phyloP scores from a whole-genome alignment of 2,888 invertebrate genomes.

The Philereme transversata region DNA sequence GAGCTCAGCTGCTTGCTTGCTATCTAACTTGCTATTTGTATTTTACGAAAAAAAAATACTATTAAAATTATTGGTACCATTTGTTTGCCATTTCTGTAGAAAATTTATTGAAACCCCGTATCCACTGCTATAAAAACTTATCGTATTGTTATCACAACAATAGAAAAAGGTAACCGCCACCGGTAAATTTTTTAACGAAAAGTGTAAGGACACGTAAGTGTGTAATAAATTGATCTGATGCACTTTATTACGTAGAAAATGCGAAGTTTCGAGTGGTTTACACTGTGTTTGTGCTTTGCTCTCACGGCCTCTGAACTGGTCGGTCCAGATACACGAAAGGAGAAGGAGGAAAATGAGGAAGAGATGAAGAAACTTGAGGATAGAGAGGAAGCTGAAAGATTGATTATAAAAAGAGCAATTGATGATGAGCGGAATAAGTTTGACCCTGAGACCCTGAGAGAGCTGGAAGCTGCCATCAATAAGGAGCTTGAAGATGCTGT shows the following conservation, averaged over 20 bases:
- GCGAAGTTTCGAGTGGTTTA: slow-evolving; percentile 55
- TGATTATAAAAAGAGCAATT: slow-evolving; percentile 23
- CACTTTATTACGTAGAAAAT: slow-evolving; percentile 49
- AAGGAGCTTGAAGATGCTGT: slow-evolving; percentile 65
- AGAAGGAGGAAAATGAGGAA: slow-evolving; percentile 54
- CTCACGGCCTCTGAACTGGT: slow-evolving; percentile 62
- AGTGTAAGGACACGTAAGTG: slow-evolving; percentile 71
- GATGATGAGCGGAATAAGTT: slow-evolving; percentile 45
- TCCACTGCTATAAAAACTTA: not conserved
- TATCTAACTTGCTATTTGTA: not conserved
- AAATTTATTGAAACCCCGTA: not conserved
- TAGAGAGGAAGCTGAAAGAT: slow-evolving; percentile 8
- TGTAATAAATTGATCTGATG: slow-evolving; percentile 44
- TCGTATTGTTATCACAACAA: not conserved
- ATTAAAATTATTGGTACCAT: too few species aligned
- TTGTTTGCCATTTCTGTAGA: not conserved
- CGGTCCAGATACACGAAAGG: slow-evolving; percentile 62
- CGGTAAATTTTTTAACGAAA: slow-evolving; percentile 5
- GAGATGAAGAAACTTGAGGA: slow-evolving; percentile 46
- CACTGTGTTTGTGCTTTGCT: slow-evolving; percentile 60
- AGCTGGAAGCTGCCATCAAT: slow-evolving; percentile 62
- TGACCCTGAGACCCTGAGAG: slow-evolving; percentile 59
- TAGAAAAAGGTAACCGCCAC: not conserved
- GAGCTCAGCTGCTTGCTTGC: not conserved
- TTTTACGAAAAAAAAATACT: not conserved